Evolutionary conservation across 2,888 invertebrate genomes (phyloP), one percentile per base, ranked within the genome.

Genomic region (Megastigmus dorsalis): DNA sequence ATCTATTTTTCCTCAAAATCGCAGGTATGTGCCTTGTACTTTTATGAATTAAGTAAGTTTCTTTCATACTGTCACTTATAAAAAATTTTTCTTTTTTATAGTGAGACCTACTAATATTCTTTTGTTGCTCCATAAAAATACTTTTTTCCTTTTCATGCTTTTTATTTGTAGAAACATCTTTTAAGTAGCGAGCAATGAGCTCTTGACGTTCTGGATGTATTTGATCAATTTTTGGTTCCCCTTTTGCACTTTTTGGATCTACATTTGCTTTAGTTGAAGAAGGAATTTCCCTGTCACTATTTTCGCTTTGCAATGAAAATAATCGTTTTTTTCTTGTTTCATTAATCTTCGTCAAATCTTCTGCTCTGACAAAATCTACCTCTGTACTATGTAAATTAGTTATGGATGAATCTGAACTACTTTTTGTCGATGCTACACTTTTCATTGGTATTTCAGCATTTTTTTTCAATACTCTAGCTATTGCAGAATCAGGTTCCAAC

Each of bases 1-100:
- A n/a, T 23, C 72, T 63, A 69, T 48, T 77, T 75, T 75, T 77
- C 36, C 77, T 60, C 20, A 77, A 69, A 59, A 77, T 77, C 9
- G 74, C 30, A 26, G 77, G 77, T 26, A 77, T 15, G 20, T 77
- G 68, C 26, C 75, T 77, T 48, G 62, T 43, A 38, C 18, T 70
- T 65, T 73, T 74, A 3, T 57, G 50, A 1, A 59, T 20, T 30
- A 45, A 18, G 45, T 36, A 54, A 9, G 43, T 23, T 45, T 36
- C 30, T 36, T 55, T 54, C 15, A 10, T 9, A 18, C 38, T 65
- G 36, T 73, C 50, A 28, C 23, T 36, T 30, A 52, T 4, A 28
- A 43, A 68, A 23, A 65, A n/a, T 36, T 65, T 63, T 23, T 67
- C 26, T n/a, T 59, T 66, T 13, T 55, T 33, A 13, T 48, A 54